Evolutionary conservation across 2,888 invertebrate species (phyloP).

Genomic region (Eupithecia vulgata): DNA sequence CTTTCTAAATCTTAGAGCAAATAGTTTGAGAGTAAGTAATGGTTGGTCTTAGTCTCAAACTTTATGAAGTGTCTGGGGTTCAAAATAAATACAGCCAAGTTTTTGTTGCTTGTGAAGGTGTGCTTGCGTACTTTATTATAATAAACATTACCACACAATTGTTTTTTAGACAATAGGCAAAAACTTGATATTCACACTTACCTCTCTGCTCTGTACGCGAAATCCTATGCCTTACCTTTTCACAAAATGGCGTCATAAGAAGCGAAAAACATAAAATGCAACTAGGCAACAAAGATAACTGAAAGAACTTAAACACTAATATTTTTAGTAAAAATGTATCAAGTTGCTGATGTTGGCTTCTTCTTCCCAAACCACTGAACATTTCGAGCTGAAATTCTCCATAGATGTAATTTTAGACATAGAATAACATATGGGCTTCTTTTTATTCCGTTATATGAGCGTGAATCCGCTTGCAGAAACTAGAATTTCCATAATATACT

Average conservation of each 20-base stretch:
- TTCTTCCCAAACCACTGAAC: neutral
- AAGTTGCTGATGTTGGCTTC: too few relatives aligned
- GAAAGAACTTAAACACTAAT: neutral
- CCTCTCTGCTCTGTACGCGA: too few relatives aligned
- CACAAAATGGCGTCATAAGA: too few relatives aligned
- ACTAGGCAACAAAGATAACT: neutral
- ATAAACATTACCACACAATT: too few relatives aligned
- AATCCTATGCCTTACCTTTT: too few relatives aligned
- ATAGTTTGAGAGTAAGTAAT: conserved; percentile 3
- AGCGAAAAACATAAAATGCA: neutral
- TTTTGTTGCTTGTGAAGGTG: too few relatives aligned
- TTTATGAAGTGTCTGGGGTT: neutral
- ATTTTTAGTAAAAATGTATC: neutral
- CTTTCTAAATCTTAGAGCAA: neutral
- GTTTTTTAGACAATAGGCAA: too few relatives aligned
- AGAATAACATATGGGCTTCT: neutral
- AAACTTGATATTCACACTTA: too few relatives aligned
- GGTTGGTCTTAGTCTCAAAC: neutral
- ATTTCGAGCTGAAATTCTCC: neutral
- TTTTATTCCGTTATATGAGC: neutral
- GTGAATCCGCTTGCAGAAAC: neutral
- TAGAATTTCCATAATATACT: neutral
- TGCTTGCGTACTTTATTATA: too few relatives aligned
- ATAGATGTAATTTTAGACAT: neutral
- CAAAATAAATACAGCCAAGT: neutral